These are phyloP conservation scores for Agrochola macilenta DNA, from an alignment of 2,888 invertebrate species.

Conservation along the genomic window DNA sequence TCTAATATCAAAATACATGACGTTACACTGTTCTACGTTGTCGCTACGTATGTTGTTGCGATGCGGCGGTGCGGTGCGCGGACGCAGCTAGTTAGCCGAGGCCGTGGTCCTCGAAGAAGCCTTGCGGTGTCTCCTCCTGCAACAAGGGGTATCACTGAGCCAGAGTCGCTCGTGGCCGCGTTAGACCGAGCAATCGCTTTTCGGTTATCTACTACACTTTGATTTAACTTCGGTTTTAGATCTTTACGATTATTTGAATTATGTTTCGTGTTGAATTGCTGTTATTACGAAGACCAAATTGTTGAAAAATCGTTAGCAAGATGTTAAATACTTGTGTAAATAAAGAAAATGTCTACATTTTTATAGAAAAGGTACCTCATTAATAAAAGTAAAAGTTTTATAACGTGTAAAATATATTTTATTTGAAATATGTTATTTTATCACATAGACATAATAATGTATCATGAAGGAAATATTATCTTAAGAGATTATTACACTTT, in stretches of 20 bases:
- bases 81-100: slow-evolving; percentile 92
- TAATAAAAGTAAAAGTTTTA: slow-evolving; percentile 56
- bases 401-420: slow-evolving; percentile 68
- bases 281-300: background rate
- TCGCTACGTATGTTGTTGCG: slow-evolving; percentile 61
- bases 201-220: slow-evolving; percentile 72
- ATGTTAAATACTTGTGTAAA: background rate
- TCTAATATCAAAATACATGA: slow-evolving; percentile 65
- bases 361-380: slow-evolving; percentile 2
- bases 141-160: slow-evolving; percentile 92
- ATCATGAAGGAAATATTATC: slow-evolving; percentile 54
- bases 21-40: slow-evolving; percentile 47
- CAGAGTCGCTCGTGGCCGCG: slow-evolving; percentile 88
- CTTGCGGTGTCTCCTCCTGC: slow-evolving; percentile 99
- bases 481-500: slow-evolving; percentile 49
- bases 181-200: slow-evolving; percentile 87
- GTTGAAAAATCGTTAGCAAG: background rate
- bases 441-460: slow-evolving; percentile 60
- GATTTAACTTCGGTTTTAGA: background rate
- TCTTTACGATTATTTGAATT: background rate
- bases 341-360: background rate
- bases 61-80: slow-evolving; percentile 39
- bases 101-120: slow-evolving; percentile 99
- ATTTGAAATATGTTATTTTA: slow-evolving; percentile 66
- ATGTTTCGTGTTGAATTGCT: background rate